These are phyloP conservation scores for Metaphire vulgaris DNA, from an alignment of 1,140 invertebrate species.

Conservation along the genomic window DNA sequence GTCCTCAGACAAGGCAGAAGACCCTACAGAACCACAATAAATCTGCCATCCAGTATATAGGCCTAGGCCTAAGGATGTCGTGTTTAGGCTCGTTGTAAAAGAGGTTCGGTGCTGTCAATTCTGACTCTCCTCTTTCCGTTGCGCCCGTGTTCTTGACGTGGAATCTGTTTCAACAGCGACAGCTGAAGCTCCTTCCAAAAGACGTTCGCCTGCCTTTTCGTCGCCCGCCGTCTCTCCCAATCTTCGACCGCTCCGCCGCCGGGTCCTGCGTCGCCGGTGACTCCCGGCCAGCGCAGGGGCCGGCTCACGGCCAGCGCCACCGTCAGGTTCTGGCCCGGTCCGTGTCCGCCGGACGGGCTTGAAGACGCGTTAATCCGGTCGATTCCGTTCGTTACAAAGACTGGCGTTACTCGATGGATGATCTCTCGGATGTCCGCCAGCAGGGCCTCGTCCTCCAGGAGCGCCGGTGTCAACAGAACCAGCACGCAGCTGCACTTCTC, in stretches of 20 bases:
- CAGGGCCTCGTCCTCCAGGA: not conserved
- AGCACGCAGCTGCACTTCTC: not conserved
- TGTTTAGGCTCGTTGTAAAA: too few species aligned
- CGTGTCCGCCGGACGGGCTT: too few species aligned
- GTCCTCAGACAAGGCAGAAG: too few species aligned
- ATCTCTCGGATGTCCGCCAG: not conserved
- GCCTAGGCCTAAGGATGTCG: too few species aligned
- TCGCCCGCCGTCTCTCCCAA: not conserved
- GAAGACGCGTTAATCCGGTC: not conserved
- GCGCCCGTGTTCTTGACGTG: not conserved
- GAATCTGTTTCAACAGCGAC: not conserved
- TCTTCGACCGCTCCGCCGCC: not conserved
- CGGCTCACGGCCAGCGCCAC: not conserved
- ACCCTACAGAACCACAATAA: too few species aligned
- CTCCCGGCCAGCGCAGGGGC: not conserved
- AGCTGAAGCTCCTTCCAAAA: not conserved
- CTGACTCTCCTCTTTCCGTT: not conserved
- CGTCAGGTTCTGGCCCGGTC: not conserved
- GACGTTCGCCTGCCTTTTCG: not conserved
- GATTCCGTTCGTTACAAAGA: not conserved
- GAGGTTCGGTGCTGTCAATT: not conserved
- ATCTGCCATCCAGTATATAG: too few species aligned
- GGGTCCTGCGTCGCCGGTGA: not conserved
- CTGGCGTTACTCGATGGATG: not conserved
- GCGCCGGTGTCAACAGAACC: not conserved